Evolutionary conservation across 2,113 vertebrate genomes (phyloP).

Genomic region (Pholis gunnellus): DNA sequence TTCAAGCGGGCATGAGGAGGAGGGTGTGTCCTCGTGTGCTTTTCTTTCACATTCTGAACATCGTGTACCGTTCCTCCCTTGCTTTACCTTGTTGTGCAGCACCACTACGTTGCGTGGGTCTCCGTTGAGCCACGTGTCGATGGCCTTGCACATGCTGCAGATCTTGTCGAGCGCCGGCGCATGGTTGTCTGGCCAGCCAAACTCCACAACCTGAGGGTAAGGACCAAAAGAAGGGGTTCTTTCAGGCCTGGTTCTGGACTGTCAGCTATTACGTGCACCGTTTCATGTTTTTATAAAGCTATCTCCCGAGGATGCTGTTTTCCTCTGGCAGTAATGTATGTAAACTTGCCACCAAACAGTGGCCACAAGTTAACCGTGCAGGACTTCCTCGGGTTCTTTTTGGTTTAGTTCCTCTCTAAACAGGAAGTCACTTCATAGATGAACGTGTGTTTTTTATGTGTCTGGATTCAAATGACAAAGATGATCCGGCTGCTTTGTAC

Average conservation of each 20-base stretch:
- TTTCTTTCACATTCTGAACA: not conserved
- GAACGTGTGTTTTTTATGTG: not conserved
- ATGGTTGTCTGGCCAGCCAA: conserved; percentile 96
- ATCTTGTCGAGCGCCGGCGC: conserved; percentile 96
- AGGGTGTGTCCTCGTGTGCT: not conserved
- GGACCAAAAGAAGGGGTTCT: not conserved
- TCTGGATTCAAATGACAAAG: not conserved
- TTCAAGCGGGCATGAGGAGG: not conserved
- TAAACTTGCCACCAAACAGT: no score
- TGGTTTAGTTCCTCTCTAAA: not conserved
- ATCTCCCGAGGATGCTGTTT: no score
- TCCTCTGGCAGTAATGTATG: no score
- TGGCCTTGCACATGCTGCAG: conserved; percentile 98
- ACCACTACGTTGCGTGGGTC: conserved; percentile 91
- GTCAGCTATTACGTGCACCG: no score
- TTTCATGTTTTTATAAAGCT: no score
- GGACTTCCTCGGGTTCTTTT: not conserved
- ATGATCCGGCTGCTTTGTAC: conserved; percentile 69
- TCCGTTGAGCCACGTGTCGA: conserved; percentile 95
- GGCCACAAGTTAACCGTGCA: no score
- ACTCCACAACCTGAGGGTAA: conserved; percentile 90
- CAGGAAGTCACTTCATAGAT: not conserved
- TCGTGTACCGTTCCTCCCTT: not conserved
- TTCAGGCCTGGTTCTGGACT: no score
- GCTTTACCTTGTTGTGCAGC: conserved; percentile 93